A percentile compares a stretch with the other conserved stretches of the same genome.
Conservation (phyloP, 2,888 invertebrate species). For the Epinotia nisella region DNA sequence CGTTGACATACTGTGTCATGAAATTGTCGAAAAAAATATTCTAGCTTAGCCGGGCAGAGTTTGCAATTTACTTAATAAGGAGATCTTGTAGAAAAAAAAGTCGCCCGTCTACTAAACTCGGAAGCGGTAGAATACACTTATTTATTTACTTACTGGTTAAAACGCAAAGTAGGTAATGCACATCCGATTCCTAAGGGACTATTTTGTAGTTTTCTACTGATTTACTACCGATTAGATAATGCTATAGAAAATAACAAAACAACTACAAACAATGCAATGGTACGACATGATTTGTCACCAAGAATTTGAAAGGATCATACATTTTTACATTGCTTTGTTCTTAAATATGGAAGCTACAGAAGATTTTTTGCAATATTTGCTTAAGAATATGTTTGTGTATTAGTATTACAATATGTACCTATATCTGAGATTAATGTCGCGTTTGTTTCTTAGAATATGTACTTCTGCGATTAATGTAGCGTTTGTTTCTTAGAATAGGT, state of each 20-base stretch:
- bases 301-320: conserved; percentile 27
- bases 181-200: conserved; percentile 28
- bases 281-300: conserved; percentile 34
- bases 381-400: neutral
- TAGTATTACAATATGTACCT: neutral
- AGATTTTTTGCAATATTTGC: conserved; percentile 11
- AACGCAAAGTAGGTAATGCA: conserved; percentile 29
- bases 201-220: conserved; percentile 28
- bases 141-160: conserved; percentile 5
- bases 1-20: no score
- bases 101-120: neutral
- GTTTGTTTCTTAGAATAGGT: no score
- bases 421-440: neutral
- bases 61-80: neutral
- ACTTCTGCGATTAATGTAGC: no score
- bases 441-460: no score
- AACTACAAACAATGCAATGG: conserved; percentile 29
- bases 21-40: no score
- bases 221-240: conserved; percentile 41
- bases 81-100: neutral
- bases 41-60: neutral
- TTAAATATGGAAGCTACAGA: conserved; percentile 5
- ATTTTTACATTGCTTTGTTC: conserved; percentile 16
- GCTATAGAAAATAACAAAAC: conserved; percentile 21
- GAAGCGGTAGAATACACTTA: conserved; percentile 8